Conservation (phyloP, 2,797 vertebrate species). For the Macrochelys suwanniensis region DNA sequence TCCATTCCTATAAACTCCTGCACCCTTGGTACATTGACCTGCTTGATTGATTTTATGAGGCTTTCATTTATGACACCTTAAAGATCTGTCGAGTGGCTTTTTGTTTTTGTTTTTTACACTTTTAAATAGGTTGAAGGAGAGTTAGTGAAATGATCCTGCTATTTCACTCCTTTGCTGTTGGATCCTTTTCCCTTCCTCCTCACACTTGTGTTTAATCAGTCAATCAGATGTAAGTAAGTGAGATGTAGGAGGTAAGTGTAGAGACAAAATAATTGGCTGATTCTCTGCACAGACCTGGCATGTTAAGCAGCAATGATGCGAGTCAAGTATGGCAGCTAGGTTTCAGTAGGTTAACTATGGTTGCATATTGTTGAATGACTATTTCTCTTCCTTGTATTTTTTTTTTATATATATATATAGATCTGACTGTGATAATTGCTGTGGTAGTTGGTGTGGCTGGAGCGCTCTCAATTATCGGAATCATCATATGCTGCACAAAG, state of each 20-base stretch:
- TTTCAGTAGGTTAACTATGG: not conserved
- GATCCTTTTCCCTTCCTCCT: constrained; percentile 12
- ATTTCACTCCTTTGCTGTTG: not conserved
- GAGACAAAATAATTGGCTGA: not conserved
- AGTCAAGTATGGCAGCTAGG: not conserved
- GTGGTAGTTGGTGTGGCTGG: constrained; percentile 76
- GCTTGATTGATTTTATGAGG: no score
- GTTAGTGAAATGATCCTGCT: not conserved
- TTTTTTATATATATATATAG: constrained; percentile 77
- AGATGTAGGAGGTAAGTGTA: not conserved
- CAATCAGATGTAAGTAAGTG: fast-evolving
- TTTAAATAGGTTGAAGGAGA: not conserved
- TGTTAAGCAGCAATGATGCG: not conserved
- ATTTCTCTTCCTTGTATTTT: not conserved
- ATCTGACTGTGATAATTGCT: constrained; percentile 82
- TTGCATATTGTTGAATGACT: not conserved
- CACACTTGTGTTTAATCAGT: not conserved
- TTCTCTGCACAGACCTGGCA: not conserved
- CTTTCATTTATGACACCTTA: no score
- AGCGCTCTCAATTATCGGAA: constrained; percentile 68
- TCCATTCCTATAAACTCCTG: not conserved
- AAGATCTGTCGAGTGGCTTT: not conserved
- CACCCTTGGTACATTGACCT: no score
- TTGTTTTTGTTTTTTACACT: not conserved
- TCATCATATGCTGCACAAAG: constrained; percentile 82